These are phyloP conservation scores for Leptinotarsa tumamoca DNA, from an alignment of 2,888 invertebrate species.

Conservation along the genomic window DNA sequence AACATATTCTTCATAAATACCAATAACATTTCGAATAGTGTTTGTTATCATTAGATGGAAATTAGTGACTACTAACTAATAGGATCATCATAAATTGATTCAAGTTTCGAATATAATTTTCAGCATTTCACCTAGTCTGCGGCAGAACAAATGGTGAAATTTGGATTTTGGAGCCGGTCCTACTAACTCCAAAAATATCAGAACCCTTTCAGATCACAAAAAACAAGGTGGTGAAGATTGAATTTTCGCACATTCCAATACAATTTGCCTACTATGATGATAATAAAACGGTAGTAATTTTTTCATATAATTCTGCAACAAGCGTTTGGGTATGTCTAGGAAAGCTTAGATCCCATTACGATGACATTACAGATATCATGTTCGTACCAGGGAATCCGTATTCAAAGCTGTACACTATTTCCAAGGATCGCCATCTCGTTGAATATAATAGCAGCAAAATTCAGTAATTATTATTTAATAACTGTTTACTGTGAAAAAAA, in stretches of 20 bases:
- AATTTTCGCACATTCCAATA: constrained; percentile 69
- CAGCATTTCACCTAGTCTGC: constrained; percentile 72
- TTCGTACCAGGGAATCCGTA: constrained; percentile 67
- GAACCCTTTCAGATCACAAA: constrained; percentile 67
- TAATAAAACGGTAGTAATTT: constrained; percentile 69
- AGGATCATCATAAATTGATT: constrained; percentile 12
- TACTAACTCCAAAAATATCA: constrained; percentile 67
- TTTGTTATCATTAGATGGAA: no score
- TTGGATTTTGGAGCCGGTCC: constrained; percentile 72
- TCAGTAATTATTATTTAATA: constrained; percentile 31
- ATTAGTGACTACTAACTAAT: background rate
- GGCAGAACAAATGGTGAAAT: constrained; percentile 72
- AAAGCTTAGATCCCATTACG: constrained; percentile 74
- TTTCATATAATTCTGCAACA: constrained; percentile 63
- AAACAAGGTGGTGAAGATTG: constrained; percentile 68
- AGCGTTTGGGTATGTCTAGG: constrained; percentile 71
- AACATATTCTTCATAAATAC: no score
- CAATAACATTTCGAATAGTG: background rate
- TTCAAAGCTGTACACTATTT: constrained; percentile 70
- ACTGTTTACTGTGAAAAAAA: background rate
- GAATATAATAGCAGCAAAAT: constrained; percentile 49
- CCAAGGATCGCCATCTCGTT: constrained; percentile 68
- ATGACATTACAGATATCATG: constrained; percentile 70
- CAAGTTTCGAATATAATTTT: constrained; percentile 32
- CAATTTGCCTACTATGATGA: constrained; percentile 71